A percentile compares a stretch with the other conserved stretches of the same genome.
phyloP scores from a whole-genome alignment of 2,888 invertebrate genomes.

The Acrocyrtus sp. region DNA sequence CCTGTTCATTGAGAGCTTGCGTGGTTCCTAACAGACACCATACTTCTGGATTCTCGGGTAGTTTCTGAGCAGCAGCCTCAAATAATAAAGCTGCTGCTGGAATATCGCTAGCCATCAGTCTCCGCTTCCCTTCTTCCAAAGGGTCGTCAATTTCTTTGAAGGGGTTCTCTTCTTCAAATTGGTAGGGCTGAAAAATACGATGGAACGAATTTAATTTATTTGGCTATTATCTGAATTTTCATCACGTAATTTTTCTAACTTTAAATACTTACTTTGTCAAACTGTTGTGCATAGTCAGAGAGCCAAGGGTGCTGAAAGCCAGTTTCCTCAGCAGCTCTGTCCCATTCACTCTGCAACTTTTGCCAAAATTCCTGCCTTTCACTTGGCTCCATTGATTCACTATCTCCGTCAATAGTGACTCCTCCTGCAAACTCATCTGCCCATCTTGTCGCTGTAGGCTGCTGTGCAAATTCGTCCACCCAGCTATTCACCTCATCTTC shows the following conservation, averaged over 20 bases:
- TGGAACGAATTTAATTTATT: no score
- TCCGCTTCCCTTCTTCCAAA: slow-evolving; percentile 85
- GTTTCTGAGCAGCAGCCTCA: slow-evolving; percentile 91
- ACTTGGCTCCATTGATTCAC: slow-evolving; percentile 6
- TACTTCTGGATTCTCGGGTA: slow-evolving; percentile 80
- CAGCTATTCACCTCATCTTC: slow-evolving; percentile 26
- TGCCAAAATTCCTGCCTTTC: slow-evolving; percentile 70
- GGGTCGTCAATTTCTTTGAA: slow-evolving; percentile 81
- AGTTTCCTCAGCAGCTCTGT: slow-evolving; percentile 72
- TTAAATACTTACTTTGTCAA: slow-evolving; percentile 71
- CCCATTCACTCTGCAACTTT: slow-evolving; percentile 80
- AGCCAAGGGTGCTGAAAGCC: slow-evolving; percentile 78
- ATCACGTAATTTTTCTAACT: background rate
- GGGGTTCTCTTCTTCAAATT: slow-evolving; percentile 86
- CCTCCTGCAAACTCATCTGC: slow-evolving; percentile 44
- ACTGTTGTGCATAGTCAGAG: slow-evolving; percentile 74
- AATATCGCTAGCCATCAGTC: slow-evolving; percentile 86
- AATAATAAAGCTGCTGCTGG: slow-evolving; percentile 88
- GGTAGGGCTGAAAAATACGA: slow-evolving; percentile 75
- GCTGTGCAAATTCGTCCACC: slow-evolving; percentile 47
- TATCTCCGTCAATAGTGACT: slow-evolving; percentile 2
- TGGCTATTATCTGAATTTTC: no score
- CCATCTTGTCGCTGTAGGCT: slow-evolving; percentile 26
- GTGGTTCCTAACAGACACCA: slow-evolving; percentile 91
- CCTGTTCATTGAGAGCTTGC: slow-evolving; percentile 98